Evolutionary conservation across 1,140 invertebrate species (phyloP), one percentile per base, ranked within the genome.

Genomic region (Plutomurus gul): DNA sequence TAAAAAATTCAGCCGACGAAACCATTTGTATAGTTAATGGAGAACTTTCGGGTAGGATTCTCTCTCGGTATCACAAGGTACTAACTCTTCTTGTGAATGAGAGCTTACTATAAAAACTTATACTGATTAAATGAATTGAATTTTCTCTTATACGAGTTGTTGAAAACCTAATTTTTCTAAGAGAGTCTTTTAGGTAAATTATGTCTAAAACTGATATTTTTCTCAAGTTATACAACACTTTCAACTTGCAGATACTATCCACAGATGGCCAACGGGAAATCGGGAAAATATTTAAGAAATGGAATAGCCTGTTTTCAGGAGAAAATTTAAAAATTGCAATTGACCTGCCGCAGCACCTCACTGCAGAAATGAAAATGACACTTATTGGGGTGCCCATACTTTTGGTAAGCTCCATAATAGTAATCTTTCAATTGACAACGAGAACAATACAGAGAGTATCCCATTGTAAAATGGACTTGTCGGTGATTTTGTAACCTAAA

Each of bases 251-350:
- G 73, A 47, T 75, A 22, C 27, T 79, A 18, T 82, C 84, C 11
- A 46, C 82, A 46, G 82, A 83, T 81, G 85, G 83, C 11, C 70
- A 76, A 5, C 85, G 84, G 1, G 82, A 86, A 74, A 85, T 88
- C 27, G 88, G 88, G 1, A 84, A 84, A 51, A 87, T 89, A 49
- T 84, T 85, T 20, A 89, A 89, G 82, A 85, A 88, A 81, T 88
- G 87, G 87, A 81, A 83, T 40, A 87, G 88, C 7, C 77, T 89
- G 10, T 81, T 84, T 11, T 86, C 86, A 78, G 88, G 89, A 82
- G 76, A 85, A n/a, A 87, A 88, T 79, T 88, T 87, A 76, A 88
- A 87, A 77, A 88, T 88, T 84, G 86, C 85, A 20, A 85, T 77
- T 47, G 60, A 43, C 30, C 37, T 77, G 3, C 76, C 76, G 5